phyloP scores from a whole-genome alignment of 2,113 vertebrate genomes.

The Mohoua ochrocephala region DNA sequence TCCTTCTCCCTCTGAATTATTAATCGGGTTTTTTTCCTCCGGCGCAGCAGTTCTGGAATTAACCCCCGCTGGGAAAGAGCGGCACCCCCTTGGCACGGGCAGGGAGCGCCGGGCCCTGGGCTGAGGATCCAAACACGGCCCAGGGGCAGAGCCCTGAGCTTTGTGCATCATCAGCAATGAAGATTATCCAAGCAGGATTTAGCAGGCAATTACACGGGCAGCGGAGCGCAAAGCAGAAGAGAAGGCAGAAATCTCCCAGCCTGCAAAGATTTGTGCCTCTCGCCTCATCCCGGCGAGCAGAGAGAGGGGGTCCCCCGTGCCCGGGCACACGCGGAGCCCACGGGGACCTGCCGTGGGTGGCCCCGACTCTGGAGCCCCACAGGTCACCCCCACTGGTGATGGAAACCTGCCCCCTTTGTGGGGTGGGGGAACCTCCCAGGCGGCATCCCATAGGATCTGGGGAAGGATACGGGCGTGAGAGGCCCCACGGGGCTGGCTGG shows the following conservation, averaged over 20 bases:
- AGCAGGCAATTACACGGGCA: neutral
- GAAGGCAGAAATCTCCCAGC: slow-evolving; percentile 12
- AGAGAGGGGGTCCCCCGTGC: neutral
- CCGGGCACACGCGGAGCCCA: neutral
- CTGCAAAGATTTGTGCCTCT: neutral
- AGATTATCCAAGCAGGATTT: neutral
- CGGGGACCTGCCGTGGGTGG: neutral
- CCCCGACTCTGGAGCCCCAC: neutral
- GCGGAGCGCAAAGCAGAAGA: neutral
- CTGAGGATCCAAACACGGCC: neutral
- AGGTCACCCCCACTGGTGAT: neutral
- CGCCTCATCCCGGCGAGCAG: fast-evolving
- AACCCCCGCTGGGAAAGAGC: neutral
- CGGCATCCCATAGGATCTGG: fast-evolving
- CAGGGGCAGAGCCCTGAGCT: neutral
- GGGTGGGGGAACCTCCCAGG: neutral
- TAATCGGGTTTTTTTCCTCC: neutral
- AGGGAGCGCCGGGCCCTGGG: neutral
- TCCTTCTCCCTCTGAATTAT: slow-evolving; percentile 39
- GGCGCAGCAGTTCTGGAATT: neutral
- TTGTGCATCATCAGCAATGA: neutral
- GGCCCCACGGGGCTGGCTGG: neutral
- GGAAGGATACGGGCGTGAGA: neutral
- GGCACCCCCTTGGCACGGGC: neutral
- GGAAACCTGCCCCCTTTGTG: neutral